A percentile compares a stretch with the other conserved stretches of the same genome.
phyloP scores from a whole-genome alignment of 1,140 invertebrate genomes.

The Drosophila seguyi region DNA sequence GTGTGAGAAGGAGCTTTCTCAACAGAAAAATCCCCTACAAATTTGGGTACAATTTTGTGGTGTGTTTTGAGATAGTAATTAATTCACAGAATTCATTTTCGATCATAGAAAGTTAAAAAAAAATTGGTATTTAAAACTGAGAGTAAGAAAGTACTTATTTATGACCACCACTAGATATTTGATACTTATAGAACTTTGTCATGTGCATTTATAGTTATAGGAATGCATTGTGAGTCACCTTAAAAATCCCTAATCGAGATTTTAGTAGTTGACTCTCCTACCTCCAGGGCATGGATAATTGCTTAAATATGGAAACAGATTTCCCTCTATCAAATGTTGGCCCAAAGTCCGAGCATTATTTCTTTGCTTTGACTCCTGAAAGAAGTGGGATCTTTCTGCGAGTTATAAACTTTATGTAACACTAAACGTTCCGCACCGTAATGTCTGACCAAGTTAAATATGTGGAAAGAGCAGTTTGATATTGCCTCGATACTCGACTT shows the following conservation, averaged over 20 bases:
- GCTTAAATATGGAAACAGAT: slow-evolving; percentile 10
- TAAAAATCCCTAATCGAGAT: not conserved
- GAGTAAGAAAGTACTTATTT: not conserved
- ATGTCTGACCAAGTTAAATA: too few relatives aligned
- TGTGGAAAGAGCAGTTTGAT: too few relatives aligned
- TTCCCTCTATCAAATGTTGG: too few relatives aligned
- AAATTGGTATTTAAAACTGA: not conserved
- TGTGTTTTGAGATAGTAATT: not conserved
- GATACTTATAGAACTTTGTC: not conserved
- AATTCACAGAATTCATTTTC: not conserved
- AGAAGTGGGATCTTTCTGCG: too few relatives aligned
- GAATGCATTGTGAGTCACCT: not conserved
- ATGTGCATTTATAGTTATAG: not conserved
- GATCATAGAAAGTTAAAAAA: not conserved
- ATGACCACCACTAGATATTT: too few relatives aligned
- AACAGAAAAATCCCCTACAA: not conserved
- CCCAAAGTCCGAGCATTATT: too few relatives aligned
- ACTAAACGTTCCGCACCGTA: too few relatives aligned
- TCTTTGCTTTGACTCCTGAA: too few relatives aligned
- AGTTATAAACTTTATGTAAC: too few relatives aligned
- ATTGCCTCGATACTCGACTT: too few relatives aligned
- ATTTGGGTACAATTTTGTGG: not conserved
- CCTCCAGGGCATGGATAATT: slow-evolving; percentile 11
- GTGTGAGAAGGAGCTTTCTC: not conserved
- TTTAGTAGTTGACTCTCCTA: not conserved